Percentiles rank a stretch among this genome's conserved stretches.
Evolutionary conservation across 2,888 invertebrate genomes (phyloP).

Genomic region (Xestoiulus laeticollis): DNA sequence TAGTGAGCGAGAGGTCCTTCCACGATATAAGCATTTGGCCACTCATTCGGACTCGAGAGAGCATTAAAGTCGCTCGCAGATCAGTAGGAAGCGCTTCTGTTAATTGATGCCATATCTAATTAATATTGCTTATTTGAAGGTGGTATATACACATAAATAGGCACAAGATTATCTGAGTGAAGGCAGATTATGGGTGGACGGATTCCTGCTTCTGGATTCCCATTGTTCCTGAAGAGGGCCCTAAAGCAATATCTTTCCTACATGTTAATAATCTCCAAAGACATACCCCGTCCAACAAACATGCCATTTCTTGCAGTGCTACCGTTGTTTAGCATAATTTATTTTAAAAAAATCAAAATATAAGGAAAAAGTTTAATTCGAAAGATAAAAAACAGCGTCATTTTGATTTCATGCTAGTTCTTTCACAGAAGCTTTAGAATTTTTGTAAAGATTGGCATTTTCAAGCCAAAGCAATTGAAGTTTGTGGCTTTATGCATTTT

Average conservation of each 20-base stretch:
- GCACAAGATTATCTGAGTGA: not conserved
- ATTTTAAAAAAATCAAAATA: no score
- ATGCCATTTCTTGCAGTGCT: no score
- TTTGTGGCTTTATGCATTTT: no score
- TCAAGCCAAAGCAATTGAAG: no score
- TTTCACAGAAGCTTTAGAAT: no score
- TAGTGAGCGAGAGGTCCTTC: not conserved
- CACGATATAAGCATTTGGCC: not conserved
- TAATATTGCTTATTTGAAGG: not conserved
- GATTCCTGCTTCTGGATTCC: not conserved
- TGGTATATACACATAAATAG: not conserved
- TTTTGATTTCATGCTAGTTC: no score
- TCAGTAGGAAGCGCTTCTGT: not conserved
- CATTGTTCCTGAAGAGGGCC: not conserved
- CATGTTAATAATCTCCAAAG: not conserved
- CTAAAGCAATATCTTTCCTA: not conserved
- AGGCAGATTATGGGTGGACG: not conserved
- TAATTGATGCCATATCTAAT: not conserved
- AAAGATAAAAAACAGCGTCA: no score
- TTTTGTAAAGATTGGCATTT: no score
- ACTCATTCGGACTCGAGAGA: not conserved
- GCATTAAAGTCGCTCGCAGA: not conserved
- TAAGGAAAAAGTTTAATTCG: no score
- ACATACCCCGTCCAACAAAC: not conserved
- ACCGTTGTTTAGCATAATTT: no score